Base-by-base conservation (phyloP, 2,888 invertebrate genomes). In the Metalampra italica region DNA sequence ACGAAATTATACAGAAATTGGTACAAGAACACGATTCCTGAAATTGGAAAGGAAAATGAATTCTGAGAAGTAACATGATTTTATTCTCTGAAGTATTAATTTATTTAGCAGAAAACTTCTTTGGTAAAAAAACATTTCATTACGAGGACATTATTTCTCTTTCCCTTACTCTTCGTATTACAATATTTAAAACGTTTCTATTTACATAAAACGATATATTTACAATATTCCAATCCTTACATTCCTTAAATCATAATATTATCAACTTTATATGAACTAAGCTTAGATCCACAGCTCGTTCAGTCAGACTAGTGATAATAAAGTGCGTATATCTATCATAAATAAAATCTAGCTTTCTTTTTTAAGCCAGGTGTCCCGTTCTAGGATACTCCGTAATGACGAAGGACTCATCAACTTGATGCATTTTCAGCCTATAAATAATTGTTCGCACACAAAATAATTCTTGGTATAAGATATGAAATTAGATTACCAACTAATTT, bases 1-100 rank as follows among this genome's bases (percentile, higher is more conserved):
- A 54, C 46, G 46, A 51, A 50, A 51, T 50, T 50, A 48, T 44
- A 47, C 12, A 39, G 44, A 11, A 12, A 40, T 43, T 45, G 34
- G 9, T n/a, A 46, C 4, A 38, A n/a, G 11, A 43, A 43, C 37
- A 34, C 13, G 43, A 39, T 40, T 32, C 7, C 8, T 44, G n/a
- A 34, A 42, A 42, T 42, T 42, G 15, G 29, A 42, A 42, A 29
- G 9, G 0, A 9, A 43, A 14, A 32, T 37, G 9, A 15, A n/a
- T 13, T 12, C 13, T 49, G 30, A 4, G 29, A 40, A 45, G 11
- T 13, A 48, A 13, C 30, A 30, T 45, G 43, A 30, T 38, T 39
- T 14, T 29, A 30, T 9, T 41, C 13, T 37, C n/a, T 34, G 29
- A 45, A 37, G 22, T 45, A 45, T 38, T 11, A n/a, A 30, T 29